Base-by-base conservation (phyloP, 2,888 invertebrate species). In the Limnephilus marmoratus region DNA sequence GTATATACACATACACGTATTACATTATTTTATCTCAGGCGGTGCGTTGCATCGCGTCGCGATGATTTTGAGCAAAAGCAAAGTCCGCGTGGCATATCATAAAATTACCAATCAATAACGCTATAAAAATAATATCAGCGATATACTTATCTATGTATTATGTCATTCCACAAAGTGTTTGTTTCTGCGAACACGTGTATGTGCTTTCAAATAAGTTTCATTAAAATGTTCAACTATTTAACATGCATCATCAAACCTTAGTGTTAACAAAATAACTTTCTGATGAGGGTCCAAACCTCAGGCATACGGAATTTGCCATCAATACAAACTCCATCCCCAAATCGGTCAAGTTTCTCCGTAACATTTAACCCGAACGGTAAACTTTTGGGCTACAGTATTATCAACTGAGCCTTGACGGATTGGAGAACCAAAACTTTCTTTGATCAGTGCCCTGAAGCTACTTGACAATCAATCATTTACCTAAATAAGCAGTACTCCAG, bases 281-380 rank as follows among this genome's bases (percentile, higher is more conserved):
- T 82, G 82, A 82, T 82, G 29, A 29, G 82, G 82, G 82, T 82
- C 13, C 82, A 31, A 82, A 4, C 82, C 82, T 29, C 31, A 31
- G 31, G 82, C 31, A 5, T 29, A 31, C 82, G 82, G 82, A 9
- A 9, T 82, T 82, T 29, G 31, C 31, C 82, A 34, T 82, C 82
- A 82, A 82, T 82, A 82, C 13, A 82, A 29, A 0, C 31, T 31
- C 13, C 82, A 12, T 34, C 82, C 82, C 31, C 12, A 12, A 82
- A 82, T 82, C 53, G 82, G 31, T 82, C 82, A 34, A 82, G 82
- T 82, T 82, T 31, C 82, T 18, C 24, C 82, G 82, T 31, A 82
- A 29, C 82, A 34, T 34, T 82, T 82, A 82, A 29, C 82, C 82
- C 82, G 82, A 15, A 82, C 82, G n/a, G 31, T 31, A 82, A 82